Evolutionary conservation across 1,140 invertebrate genomes (phyloP).

Genomic region (Polypedilum pembai): DNA sequence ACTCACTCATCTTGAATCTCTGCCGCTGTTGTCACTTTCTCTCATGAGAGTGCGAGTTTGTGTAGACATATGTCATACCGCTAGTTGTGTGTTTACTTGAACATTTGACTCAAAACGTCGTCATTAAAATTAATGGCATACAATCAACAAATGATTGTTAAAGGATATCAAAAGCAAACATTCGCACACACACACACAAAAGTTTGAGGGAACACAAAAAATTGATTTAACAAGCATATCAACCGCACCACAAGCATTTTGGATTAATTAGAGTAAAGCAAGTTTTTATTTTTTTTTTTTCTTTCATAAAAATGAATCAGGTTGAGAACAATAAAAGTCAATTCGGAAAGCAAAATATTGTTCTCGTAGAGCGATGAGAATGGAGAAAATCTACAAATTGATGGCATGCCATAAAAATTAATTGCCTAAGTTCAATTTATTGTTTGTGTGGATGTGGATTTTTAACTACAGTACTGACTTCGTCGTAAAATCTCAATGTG

Average conservation of each 20-base stretch:
- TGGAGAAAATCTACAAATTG: background rate
- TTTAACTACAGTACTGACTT: background rate
- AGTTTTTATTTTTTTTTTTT: background rate
- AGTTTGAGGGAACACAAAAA: background rate
- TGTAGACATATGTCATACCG: constrained; percentile 2
- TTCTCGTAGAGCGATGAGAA: too few relatives aligned
- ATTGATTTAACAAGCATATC: constrained; percentile 12
- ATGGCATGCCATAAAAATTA: background rate
- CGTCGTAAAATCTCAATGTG: background rate
- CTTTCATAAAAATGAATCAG: too few relatives aligned
- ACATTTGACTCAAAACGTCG: background rate
- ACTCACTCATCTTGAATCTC: background rate
- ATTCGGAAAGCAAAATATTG: too few relatives aligned
- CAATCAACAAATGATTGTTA: background rate
- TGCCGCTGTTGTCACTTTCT: background rate
- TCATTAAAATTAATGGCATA: constrained; percentile 19
- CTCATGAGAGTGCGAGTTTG: background rate
- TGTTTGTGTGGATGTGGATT: background rate
- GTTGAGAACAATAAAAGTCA: too few relatives aligned
- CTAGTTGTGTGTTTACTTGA: constrained; percentile 17
- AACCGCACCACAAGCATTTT: background rate
- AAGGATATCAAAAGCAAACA: constrained; percentile 15
- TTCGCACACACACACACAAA: too few relatives aligned
- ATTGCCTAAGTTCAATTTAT: background rate
- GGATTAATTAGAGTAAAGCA: background rate